These are phyloP conservation scores for Cantharis rufa DNA, from an alignment of 2,888 invertebrate genomes.

Conservation along the genomic window DNA sequence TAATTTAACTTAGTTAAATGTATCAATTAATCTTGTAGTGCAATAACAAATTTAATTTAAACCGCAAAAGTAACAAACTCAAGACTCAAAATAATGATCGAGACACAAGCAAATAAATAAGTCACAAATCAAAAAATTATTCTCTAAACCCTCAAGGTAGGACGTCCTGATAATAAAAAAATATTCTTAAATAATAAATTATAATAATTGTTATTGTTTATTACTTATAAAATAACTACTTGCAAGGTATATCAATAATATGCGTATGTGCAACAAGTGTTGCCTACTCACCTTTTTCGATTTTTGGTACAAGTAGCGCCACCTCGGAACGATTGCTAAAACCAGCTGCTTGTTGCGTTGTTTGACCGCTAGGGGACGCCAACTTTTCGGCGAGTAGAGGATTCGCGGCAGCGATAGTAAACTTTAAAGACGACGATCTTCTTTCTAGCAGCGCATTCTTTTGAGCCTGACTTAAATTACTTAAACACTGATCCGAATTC, in stretches of 20 bases:
- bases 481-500: slow-evolving; percentile 32
- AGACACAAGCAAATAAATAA: too few relatives aligned
- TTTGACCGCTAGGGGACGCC: slow-evolving; percentile 59
- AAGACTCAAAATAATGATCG: too few relatives aligned
- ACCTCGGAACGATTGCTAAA: slow-evolving; percentile 44
- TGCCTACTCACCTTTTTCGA: slow-evolving; percentile 54
- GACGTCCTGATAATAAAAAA: too few relatives aligned
- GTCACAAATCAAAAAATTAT: too few relatives aligned
- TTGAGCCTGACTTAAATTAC: slow-evolving; percentile 40
- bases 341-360: slow-evolving; percentile 36
- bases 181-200: too few relatives aligned
- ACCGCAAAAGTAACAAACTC: too few relatives aligned
- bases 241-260: background rate
- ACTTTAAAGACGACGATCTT: slow-evolving; percentile 55
- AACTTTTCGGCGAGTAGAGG: slow-evolving; percentile 83
- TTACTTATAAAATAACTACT: background rate
- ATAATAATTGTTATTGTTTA: too few relatives aligned
- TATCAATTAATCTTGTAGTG: too few relatives aligned
- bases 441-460: slow-evolving; percentile 51
- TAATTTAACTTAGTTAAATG: too few relatives aligned
- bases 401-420: slow-evolving; percentile 84
- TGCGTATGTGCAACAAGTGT: background rate
- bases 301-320: slow-evolving; percentile 54
- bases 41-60: too few relatives aligned
- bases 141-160: too few relatives aligned